Base-by-base conservation (phyloP, 2,113 vertebrate genomes). In the Leptobrachium leishanense region DNA sequence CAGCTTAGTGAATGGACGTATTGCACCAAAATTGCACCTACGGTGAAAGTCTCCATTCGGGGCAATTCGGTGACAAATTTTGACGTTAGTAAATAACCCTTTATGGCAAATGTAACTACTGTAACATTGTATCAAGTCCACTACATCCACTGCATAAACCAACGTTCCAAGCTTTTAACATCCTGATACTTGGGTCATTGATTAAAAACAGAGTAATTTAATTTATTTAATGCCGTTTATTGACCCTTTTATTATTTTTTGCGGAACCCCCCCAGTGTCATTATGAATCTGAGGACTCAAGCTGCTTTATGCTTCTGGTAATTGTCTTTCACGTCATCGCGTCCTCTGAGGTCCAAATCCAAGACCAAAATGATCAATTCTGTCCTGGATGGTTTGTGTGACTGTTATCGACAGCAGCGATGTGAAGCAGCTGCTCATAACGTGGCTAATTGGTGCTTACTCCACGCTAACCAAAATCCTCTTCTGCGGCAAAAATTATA, bases 401-500 rank as follows among this genome's bases (percentile, higher is more conserved):
- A 20, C 5, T 11, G 15, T 13, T 65, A 39, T 72, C 43, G 4
- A 62, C 55, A 31, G 11, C 41, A 10, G 46, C 43, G 59, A 13
- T 71, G 5, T 40, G 68, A 62, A 72, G 69, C 69, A 72, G 70
- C 62, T 73, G 63, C 42, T 2, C 5, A 43, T 66, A 46, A 67
- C 9, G 43, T 1, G 13, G 50, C 39, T 63, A 44, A 40, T 71
- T 78, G 43, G 67, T 40, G 20, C 31, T 46, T 46, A 44, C 15
- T 68, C 68, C 68, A 8, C 44, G 31, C 55, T 11, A 54, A 55
- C 3, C 11, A 41, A 79, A 79, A 79, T 79, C 77, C 70, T 67
- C 62, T 57, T 67, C 46, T 67, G 77, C 41, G 44, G 50, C n/a
- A 66, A 55, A 65, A 13, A 64, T 79, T 79, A 79, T 55, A 31